These are phyloP conservation scores for Ramphastos sulfuratus DNA, from an alignment of 2,113 vertebrate species.

Conservation along the genomic window DNA sequence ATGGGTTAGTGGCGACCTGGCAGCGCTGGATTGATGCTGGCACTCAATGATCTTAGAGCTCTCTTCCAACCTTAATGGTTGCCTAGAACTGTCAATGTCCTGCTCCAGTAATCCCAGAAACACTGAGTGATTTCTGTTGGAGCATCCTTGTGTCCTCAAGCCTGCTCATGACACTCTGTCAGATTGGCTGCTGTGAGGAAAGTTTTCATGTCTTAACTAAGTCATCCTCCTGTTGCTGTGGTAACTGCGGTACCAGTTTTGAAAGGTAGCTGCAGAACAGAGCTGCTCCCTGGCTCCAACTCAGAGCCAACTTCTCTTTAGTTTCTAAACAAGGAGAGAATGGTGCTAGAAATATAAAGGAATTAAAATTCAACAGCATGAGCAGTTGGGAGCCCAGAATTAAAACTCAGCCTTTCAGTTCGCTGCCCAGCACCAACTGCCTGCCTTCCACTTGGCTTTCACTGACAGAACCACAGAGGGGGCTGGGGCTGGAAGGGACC, in stretches of 20 bases:
- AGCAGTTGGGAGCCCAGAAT: background rate
- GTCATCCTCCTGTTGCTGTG: conserved; percentile 15
- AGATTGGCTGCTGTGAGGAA: background rate
- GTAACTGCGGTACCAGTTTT: background rate
- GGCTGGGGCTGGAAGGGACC: no score
- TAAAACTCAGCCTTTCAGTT: background rate
- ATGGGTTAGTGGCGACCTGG: background rate
- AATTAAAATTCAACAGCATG: background rate
- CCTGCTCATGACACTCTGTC: background rate
- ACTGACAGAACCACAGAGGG: no score
- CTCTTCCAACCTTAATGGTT: no score
- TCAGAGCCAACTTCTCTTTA: background rate
- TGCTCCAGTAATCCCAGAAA: background rate
- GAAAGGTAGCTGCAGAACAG: background rate
- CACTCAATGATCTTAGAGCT: no score
- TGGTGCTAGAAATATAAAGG: background rate
- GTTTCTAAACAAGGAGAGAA: background rate
- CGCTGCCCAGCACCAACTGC: background rate
- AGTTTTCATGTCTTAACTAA: background rate
- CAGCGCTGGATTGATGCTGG: no score
- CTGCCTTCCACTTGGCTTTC: background rate
- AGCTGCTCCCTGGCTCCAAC: background rate
- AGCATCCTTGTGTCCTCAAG: background rate
- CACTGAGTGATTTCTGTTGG: background rate
- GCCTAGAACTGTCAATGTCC: background rate